Evolutionary conservation across 2,797 vertebrate species (phyloP), one percentile per base, ranked within the genome.

Genomic region (Myioborus melanocephalus): DNA sequence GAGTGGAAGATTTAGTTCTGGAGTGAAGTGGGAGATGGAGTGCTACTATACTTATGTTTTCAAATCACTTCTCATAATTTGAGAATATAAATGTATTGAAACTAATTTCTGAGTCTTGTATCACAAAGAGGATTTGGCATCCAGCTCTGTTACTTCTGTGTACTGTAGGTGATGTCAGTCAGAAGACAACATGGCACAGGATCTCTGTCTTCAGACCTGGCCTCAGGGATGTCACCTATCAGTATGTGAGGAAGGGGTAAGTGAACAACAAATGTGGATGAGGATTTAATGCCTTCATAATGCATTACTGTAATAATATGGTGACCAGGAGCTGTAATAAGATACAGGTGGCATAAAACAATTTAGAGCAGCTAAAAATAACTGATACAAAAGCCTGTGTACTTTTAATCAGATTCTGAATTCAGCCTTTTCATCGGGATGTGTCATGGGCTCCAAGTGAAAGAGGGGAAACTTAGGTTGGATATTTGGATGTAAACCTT

Each of bases 111-210:
- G 34, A 32, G 16, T 49, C 9, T 52, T 65, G 10, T 4, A 3
- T 64, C 18, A 44, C 34, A 41, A 65, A 76, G 35, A 47, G 32
- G 28, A 53, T 76, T 43, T 60, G 43, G 27, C 44, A 66, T 79
- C 12, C 37, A 43, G 3, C 23, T 19, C 13, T 89, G 39, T 89
- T 60, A 19, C 75, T n/a, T 94, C 83, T 71, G 22, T 93, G 35
- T 82, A 18, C 61, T 53, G 28, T 91, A 99, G 99, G 99, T 47
- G 99, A 99, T 89, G 93, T 99, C 95, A 99, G 98, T 89, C 99
- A 99, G 95, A 99, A 99, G 98, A 99, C 99, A 0, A 99, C 99
- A 0, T 99, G 99, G 99, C 99, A 99, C 96, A 98, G 99, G 13
- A 97, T 99, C 86, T 99, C 99, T 1, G 98, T 99, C 59, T 99